Base-by-base conservation (phyloP, 2,888 invertebrate genomes). In the Cordilura impudica region DNA sequence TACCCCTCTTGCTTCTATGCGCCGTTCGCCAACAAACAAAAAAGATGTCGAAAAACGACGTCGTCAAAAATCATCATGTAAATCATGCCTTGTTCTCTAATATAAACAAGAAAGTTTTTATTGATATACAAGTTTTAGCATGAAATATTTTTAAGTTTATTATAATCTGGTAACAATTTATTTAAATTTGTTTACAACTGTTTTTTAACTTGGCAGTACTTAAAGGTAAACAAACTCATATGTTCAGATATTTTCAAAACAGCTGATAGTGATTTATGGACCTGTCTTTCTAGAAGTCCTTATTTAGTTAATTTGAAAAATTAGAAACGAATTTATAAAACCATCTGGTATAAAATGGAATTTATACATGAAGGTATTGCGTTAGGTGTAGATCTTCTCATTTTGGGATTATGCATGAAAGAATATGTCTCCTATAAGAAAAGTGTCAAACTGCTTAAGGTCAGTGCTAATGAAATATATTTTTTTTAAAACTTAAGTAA, bases 401-500 rank as follows among this genome's bases (percentile, higher is more conserved):
- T 96, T 84, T 91, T 96, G 79, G 94, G 93, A 0, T 91, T 94
- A 73, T 95, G 95, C 87, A 90, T 94, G 39, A 94, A 92, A 85
- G 94, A 95, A 88, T 94, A 95, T 89, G 92, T 93, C 85, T 93
- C 93, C 89, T 94, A 93, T 90, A 94, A 94, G 90, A 93, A 92
- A 87, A 93, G 94, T 6, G 91, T 94, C 65, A 91, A 92, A 80
- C 92, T 93, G 81, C 91, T 96, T 72, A 93, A 94, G 92, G 95
- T 95, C 90, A 90, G 84, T 53, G 5, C 35, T 53, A 19, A 10
- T 31, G 8, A 1, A 2, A 10, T 6, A 31, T 31, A 31, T 31
- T n/a, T n/a, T n/a, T n/a, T n/a, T n/a, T n/a, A n/a, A n/a, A n/a
- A n/a, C n/a, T n/a, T n/a, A n/a, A n/a, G n/a, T n/a, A n/a, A n/a